Percentiles rank a stretch among this genome's conserved stretches.
phyloP scores from a whole-genome alignment of 2,797 vertebrate species.

The Synanceia verrucosa region DNA sequence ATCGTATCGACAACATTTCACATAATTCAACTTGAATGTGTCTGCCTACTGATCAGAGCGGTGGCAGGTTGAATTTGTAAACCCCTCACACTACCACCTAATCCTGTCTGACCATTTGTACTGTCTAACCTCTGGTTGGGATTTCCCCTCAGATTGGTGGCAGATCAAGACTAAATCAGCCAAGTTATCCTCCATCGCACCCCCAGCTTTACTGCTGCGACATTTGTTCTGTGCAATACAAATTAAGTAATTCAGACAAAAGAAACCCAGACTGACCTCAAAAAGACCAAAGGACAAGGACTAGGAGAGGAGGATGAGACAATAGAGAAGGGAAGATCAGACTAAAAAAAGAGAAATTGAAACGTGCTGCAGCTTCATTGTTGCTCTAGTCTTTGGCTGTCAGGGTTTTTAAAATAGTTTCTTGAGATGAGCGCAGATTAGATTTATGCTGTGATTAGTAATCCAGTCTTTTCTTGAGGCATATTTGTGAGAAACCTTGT shows the following conservation, averaged over 20 bases:
- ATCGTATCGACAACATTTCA: too few relatives aligned
- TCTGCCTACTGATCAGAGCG: slow-evolving; percentile 15
- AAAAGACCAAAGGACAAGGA: background rate
- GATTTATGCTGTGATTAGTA: background rate
- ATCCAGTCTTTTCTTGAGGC: background rate
- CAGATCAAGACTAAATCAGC: slow-evolving; percentile 28
- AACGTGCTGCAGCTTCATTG: background rate
- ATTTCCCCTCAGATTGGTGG: slow-evolving; percentile 38
- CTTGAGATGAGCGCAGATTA: background rate
- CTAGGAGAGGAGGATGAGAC: background rate
- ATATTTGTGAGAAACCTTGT: background rate
- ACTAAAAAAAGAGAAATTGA: background rate
- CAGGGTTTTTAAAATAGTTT: background rate
- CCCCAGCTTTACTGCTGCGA: background rate
- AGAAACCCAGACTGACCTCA: background rate
- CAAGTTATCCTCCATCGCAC: slow-evolving; percentile 23
- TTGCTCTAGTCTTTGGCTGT: background rate
- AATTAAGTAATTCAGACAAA: slow-evolving; percentile 15
- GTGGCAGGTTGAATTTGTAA: slow-evolving; percentile 28
- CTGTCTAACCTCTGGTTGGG: slow-evolving; percentile 25
- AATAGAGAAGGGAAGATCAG: background rate
- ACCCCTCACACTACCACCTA: slow-evolving; percentile 18
- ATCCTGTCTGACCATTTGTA: slow-evolving; percentile 17
- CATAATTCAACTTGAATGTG: slow-evolving; percentile 8
- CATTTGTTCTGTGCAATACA: slow-evolving; percentile 21